Conservation (phyloP, 2,113 vertebrate species). For the Hemiprocne comata region DNA sequence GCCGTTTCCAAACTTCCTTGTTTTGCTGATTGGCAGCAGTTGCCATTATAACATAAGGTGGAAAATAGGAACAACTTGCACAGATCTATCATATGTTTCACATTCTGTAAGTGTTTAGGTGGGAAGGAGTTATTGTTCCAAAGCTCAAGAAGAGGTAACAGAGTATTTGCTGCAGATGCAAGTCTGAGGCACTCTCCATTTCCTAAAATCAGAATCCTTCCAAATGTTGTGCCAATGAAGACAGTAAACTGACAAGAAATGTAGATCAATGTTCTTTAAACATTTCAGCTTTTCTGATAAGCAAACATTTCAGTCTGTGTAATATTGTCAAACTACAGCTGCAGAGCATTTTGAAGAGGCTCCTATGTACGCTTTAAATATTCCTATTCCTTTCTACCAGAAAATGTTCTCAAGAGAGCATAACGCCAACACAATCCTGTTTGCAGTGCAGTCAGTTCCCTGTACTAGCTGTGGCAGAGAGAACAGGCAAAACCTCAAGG, state of each 20-base stretch:
- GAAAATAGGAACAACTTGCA: constrained; percentile 65
- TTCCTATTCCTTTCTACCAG: constrained; percentile 52
- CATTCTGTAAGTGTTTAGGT: constrained; percentile 72
- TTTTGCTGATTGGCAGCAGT: constrained; percentile 59
- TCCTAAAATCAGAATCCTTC: constrained; percentile 68
- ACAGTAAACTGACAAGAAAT: constrained; percentile 75
- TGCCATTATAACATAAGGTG: constrained; percentile 61
- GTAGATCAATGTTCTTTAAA: constrained; percentile 74
- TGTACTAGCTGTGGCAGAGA: not conserved
- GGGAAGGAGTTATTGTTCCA: constrained; percentile 69
- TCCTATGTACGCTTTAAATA: constrained; percentile 64
- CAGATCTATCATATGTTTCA: constrained; percentile 68
- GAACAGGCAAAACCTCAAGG: not conserved
- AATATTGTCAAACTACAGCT: constrained; percentile 74
- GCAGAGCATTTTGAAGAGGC: constrained; percentile 70
- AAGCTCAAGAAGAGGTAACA: constrained; percentile 54
- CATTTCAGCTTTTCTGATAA: constrained; percentile 72
- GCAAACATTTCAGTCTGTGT: constrained; percentile 73
- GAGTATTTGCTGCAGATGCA: constrained; percentile 56
- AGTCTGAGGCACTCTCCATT: constrained; percentile 59
- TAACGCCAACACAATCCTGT: constrained; percentile 42
- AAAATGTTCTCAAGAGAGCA: constrained; percentile 66
- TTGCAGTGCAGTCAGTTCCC: not conserved
- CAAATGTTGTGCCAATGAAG: constrained; percentile 73
- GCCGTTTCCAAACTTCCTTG: constrained; percentile 11